Evolutionary conservation across 2,113 vertebrate genomes (phyloP).

Genomic region (Oryzias celebensis): DNA sequence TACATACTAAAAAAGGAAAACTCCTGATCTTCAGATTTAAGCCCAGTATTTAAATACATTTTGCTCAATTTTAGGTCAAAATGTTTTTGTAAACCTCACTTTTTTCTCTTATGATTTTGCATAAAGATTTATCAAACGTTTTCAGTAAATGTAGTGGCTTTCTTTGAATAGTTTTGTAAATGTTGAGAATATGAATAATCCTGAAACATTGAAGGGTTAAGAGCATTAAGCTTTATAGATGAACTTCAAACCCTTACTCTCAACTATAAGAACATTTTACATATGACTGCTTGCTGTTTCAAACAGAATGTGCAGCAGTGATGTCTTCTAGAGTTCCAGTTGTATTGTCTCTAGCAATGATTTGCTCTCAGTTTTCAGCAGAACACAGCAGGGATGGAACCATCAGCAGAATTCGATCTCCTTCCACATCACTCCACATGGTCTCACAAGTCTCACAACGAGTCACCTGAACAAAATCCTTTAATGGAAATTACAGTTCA

Average conservation of each 20-base stretch:
- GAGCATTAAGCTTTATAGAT: too few relatives aligned
- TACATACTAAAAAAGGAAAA: too few relatives aligned
- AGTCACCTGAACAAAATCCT: slow-evolving; percentile 17
- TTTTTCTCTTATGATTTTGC: too few relatives aligned
- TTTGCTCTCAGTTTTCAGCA: slow-evolving; percentile 56
- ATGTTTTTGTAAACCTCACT: too few relatives aligned
- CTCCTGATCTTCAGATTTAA: too few relatives aligned
- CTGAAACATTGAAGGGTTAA: too few relatives aligned
- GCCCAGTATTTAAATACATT: too few relatives aligned
- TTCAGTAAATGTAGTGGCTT: too few relatives aligned
- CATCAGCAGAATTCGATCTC: slow-evolving; percentile 56
- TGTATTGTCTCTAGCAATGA: slow-evolving; percentile 46
- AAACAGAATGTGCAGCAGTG: slow-evolving; percentile 8
- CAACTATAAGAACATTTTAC: background rate
- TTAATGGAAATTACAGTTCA: background rate
- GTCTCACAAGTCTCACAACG: slow-evolving; percentile 18
- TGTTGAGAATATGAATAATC: too few relatives aligned
- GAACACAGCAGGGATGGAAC: slow-evolving; percentile 37
- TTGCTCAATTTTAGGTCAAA: too few relatives aligned
- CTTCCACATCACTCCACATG: background rate
- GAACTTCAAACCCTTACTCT: background rate
- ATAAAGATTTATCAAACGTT: too few relatives aligned
- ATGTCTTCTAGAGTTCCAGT: background rate
- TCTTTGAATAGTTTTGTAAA: too few relatives aligned
- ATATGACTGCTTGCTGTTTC: background rate